These are phyloP conservation scores for Conopomorpha cramerella DNA, from an alignment of 1,140 invertebrate species.

Conservation along the genomic window DNA sequence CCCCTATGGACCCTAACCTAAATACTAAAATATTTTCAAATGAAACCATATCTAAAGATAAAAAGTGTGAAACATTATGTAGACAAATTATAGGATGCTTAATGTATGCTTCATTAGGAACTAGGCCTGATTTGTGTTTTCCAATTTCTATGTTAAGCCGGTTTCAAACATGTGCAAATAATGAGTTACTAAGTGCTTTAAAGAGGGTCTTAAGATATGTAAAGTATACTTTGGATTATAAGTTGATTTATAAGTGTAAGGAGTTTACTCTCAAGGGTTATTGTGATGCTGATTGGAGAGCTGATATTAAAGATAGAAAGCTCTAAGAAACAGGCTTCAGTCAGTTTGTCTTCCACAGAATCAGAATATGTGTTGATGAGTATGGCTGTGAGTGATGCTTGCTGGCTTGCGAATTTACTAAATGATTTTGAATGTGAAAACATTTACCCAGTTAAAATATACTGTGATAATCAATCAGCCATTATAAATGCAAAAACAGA, in stretches of 20 bases:
- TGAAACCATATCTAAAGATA: constrained; percentile 1
- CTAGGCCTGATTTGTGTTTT: constrained; percentile 4
- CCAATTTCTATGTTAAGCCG: background rate
- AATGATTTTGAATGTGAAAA: constrained; percentile 1
- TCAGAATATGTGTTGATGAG: background rate
- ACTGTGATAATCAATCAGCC: constrained; percentile 1
- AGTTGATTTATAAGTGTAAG: constrained; percentile 2
- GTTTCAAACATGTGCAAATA: background rate
- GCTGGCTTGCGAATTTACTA: background rate
- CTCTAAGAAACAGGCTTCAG: background rate
- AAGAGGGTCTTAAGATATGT: constrained; percentile 1
- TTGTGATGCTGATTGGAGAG: constrained; percentile 14
- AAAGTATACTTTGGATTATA: constrained; percentile 1
- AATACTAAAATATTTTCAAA: too few relatives aligned
- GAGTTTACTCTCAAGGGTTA: constrained; percentile 4
- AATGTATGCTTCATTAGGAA: constrained; percentile 1
- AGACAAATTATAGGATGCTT: too few relatives aligned
- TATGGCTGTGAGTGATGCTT: background rate
- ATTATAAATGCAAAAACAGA: constrained; percentile 3
- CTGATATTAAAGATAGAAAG: constrained; percentile 14
- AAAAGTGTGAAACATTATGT: background rate
- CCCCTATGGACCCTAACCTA: constrained; percentile 12
- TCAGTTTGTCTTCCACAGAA: background rate
- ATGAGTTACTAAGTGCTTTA: background rate
- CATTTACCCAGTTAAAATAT: background rate